Evolutionary conservation across 2,113 vertebrate species (phyloP).

Genomic region (Eonycteris spelaea): DNA sequence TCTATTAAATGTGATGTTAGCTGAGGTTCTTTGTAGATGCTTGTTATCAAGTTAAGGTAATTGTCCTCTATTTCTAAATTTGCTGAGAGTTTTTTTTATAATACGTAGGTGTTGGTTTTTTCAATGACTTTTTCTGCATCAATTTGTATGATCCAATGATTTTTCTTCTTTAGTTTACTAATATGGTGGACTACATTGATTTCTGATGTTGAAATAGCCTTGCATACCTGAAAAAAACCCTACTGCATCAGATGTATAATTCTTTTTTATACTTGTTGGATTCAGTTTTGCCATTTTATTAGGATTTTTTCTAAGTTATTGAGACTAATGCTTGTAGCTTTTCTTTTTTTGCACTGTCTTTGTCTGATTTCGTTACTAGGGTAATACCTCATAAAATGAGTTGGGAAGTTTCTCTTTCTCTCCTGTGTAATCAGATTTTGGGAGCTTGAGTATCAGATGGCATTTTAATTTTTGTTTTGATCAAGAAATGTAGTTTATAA

Average conservation of each 20-base stretch:
- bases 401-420: background rate
- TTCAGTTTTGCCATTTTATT: background rate
- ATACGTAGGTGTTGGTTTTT: background rate
- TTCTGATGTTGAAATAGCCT: slow-evolving; percentile 26
- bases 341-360: background rate
- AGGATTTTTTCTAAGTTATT: background rate
- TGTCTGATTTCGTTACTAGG: background rate
- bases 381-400: background rate
- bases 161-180: background rate
- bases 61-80: background rate
- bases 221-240: background rate
- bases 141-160: background rate
- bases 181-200: background rate
- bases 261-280: background rate
- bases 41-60: background rate
- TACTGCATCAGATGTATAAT: background rate
- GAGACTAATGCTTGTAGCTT: background rate
- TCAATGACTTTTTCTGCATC: background rate
- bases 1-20: background rate
- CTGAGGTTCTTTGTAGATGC: background rate
- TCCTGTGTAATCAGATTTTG: background rate
- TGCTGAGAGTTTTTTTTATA: background rate
- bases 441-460: background rate
- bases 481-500: background rate
- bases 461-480: background rate